Percentiles rank a stretch among this genome's conserved stretches.
Evolutionary conservation across 2,113 vertebrate species (phyloP).

Genomic region (Monopterus albus): DNA sequence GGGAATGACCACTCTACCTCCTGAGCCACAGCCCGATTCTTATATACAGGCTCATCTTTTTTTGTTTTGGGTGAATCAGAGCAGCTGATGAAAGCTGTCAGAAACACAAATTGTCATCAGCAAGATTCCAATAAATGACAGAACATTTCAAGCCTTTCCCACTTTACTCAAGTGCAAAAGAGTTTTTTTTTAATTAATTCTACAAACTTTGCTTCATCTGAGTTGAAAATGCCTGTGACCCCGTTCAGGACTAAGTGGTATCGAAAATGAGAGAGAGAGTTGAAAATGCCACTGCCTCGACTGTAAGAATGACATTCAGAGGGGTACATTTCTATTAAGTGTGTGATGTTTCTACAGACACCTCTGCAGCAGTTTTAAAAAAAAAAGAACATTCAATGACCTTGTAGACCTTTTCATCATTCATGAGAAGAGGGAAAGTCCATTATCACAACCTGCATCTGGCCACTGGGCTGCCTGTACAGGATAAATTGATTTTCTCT

Average conservation of each 20-base stretch:
- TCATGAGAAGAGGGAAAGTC: neutral
- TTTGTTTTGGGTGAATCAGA: neutral
- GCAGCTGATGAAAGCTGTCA: neutral
- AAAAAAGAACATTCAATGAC: neutral
- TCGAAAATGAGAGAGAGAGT: no score
- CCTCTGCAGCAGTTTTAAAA: neutral
- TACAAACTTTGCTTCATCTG: no score
- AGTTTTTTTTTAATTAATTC: neutral
- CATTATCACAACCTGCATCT: slow-evolving; percentile 24
- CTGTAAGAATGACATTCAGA: neutral
- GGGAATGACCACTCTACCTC: no score
- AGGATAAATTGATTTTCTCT: slow-evolving; percentile 20
- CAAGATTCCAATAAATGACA: neutral
- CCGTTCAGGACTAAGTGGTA: no score
- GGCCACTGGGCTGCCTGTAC: neutral
- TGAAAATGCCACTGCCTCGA: neutral
- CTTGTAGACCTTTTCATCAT: neutral
- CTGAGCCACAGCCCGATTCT: no score
- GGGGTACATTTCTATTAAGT: neutral
- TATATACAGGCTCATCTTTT: neutral
- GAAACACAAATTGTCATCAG: slow-evolving; percentile 3
- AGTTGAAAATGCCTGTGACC: no score
- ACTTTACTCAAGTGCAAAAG: neutral
- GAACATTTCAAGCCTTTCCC: neutral
- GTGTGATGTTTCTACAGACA: slow-evolving; percentile 2